Conservation (phyloP, 2,113 vertebrate genomes). For the Pontoporia blainvillei region DNA sequence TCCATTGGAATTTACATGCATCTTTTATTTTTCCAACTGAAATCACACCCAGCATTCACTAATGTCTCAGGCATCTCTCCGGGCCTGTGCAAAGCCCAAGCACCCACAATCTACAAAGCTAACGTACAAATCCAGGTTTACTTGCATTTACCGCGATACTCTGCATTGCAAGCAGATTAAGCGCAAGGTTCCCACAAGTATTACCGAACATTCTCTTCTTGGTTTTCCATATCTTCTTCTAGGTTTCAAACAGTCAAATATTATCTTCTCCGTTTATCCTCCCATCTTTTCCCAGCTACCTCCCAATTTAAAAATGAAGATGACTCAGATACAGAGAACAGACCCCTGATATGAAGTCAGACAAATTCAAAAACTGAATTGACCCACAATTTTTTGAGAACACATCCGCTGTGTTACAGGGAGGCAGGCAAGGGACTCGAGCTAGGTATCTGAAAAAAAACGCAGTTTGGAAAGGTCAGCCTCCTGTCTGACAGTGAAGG, state of each 20-base stretch:
- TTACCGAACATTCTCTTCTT: background rate
- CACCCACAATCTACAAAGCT: background rate
- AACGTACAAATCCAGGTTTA: background rate
- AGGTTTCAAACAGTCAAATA: background rate
- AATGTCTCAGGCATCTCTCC: background rate
- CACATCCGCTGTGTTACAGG: background rate
- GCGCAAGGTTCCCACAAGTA: background rate
- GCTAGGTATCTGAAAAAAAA: conserved; percentile 33
- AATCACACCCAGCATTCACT: background rate
- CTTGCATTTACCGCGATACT: background rate
- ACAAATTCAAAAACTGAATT: background rate
- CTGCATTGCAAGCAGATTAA: background rate
- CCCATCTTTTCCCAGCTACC: background rate
- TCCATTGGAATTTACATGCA: background rate
- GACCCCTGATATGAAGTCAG: background rate
- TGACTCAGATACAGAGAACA: background rate
- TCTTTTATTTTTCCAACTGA: background rate
- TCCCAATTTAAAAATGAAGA: background rate
- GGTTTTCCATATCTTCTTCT: background rate
- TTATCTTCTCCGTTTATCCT: background rate
- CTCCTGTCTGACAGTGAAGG: background rate
- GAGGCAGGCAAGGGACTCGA: background rate
- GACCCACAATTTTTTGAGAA: background rate
- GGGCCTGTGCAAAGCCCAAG: background rate
- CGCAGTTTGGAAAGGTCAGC: conserved; percentile 27